Base-by-base conservation (phyloP, 2,888 invertebrate species). In the Pomacea canaliculata region DNA sequence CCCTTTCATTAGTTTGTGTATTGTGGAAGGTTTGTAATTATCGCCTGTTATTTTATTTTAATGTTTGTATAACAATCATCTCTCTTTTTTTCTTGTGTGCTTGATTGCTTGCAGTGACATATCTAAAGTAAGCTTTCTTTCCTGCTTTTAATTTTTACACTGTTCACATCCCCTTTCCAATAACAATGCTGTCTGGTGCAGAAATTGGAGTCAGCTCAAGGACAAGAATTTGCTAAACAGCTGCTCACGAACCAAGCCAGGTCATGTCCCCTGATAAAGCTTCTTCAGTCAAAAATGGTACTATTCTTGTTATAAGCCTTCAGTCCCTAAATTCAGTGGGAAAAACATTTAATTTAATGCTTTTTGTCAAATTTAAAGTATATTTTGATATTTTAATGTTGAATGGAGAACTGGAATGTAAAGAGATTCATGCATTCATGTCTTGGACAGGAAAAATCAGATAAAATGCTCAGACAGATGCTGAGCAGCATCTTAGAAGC, bases 221-320 rank as follows among this genome's bases (percentile, higher is more conserved):
- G 83, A 62, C 78, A 81, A 59, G 82, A 82, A 46, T 86, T 86
- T 83, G 83, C 82, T n/a, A 78, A 81, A 46, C 81, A 83, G 66
- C 70, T 86, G 37, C 81, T 83, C 71, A 78, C 69, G 23, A 70
- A 77, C 49, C 81, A 84, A n/a, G 76, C 78, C 60, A 84, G 82
- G 66, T 83, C 85, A 7, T 86, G 87, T 73, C 86, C 85, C 12
- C 72, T 88, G 18, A 49, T 87, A 7, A 86, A 85, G 76, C 75
- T 84, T 62, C 78, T 87, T 13, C 51, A 56, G 51, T 56, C 51
- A 56, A 56, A 4, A 56, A 7, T 13, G 51, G 51, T 56, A 56
- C 51, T 16, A 13, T 5, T 3, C 5, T 37, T 37, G 37, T 56
- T 56, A 56, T 56, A 56, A 10, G 16, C 12, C 8, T 56, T 56